These are phyloP conservation scores for Drosophila busckii DNA, from an alignment of 1,140 invertebrate genomes.

Conservation along the genomic window DNA sequence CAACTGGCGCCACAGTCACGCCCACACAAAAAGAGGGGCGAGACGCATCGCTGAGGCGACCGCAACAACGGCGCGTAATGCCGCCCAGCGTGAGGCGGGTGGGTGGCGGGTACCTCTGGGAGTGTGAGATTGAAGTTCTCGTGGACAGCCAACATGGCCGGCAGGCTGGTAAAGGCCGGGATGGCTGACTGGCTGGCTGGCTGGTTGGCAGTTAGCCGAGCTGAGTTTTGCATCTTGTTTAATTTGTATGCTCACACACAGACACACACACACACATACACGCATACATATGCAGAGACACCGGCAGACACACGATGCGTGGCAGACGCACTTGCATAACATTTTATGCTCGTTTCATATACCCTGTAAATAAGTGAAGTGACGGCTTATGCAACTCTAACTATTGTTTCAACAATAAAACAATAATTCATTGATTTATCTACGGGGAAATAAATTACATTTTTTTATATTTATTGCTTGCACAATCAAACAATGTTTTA, in stretches of 20 bases:
- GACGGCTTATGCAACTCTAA: no score
- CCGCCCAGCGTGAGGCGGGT: not conserved
- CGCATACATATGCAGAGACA: not conserved
- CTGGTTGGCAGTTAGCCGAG: constrained; percentile 22
- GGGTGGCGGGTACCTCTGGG: not conserved
- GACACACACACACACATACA: constrained; percentile 10
- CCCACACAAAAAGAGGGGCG: constrained; percentile 26
- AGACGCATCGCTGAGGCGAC: constrained; percentile 11
- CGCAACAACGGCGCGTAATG: constrained; percentile 23
- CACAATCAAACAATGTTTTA: no score
- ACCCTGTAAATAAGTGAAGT: constrained; percentile 9
- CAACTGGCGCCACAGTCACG: constrained; percentile 26
- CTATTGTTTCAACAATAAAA: no score
- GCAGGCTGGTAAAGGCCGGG: constrained; percentile 10
- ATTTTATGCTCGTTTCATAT: constrained; percentile 41
- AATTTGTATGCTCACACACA: constrained; percentile 48
- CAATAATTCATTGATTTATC: no score
- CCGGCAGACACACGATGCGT: constrained; percentile 19
- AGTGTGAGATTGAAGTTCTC: not conserved
- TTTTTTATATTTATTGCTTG: no score
- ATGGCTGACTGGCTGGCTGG: not conserved
- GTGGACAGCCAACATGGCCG: constrained; percentile 24
- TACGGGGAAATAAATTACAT: no score
- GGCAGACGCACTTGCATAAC: constrained; percentile 47
- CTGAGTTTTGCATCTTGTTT: constrained; percentile 64